These are phyloP conservation scores for Pseudochirops corinnae DNA, from an alignment of 2,797 vertebrate species.

Conservation along the genomic window DNA sequence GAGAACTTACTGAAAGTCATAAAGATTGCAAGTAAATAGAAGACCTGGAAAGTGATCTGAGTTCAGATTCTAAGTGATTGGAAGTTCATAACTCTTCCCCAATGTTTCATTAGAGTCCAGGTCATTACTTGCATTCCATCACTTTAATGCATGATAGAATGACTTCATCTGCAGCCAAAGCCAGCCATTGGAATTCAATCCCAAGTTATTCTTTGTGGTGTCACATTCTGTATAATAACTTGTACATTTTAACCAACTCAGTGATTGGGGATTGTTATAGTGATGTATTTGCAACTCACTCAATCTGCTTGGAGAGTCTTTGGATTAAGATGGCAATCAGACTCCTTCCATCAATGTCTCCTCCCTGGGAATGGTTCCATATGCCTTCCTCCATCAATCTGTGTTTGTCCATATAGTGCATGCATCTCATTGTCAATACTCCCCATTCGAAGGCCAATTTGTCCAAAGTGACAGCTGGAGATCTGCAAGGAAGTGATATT, in stretches of 20 bases:
- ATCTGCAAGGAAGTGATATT: background rate
- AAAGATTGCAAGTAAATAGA: background rate
- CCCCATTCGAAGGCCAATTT: background rate
- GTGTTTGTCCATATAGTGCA: conserved; percentile 16
- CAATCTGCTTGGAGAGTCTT: conserved; percentile 45
- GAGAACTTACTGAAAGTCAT: background rate
- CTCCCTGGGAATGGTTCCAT: background rate
- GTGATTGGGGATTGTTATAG: conserved; percentile 42
- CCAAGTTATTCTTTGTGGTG: background rate
- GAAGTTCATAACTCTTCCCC: background rate
- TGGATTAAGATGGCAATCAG: conserved; percentile 55
- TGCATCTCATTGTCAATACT: background rate
- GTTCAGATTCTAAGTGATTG: background rate
- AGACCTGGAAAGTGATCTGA: background rate
- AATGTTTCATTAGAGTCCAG: conserved; percentile 23
- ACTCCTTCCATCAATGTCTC: conserved; percentile 10
- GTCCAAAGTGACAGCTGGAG: conserved; percentile 26
- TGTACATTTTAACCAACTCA: conserved; percentile 16
- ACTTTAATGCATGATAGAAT: background rate
- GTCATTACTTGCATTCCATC: background rate
- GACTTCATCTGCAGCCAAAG: background rate
- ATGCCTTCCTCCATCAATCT: conserved; percentile 32
- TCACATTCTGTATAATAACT: background rate
- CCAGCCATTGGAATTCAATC: background rate
- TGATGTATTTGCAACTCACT: conserved; percentile 45